Base-by-base conservation (phyloP, 2,113 vertebrate genomes). In the Cromileptes altivelis region DNA sequence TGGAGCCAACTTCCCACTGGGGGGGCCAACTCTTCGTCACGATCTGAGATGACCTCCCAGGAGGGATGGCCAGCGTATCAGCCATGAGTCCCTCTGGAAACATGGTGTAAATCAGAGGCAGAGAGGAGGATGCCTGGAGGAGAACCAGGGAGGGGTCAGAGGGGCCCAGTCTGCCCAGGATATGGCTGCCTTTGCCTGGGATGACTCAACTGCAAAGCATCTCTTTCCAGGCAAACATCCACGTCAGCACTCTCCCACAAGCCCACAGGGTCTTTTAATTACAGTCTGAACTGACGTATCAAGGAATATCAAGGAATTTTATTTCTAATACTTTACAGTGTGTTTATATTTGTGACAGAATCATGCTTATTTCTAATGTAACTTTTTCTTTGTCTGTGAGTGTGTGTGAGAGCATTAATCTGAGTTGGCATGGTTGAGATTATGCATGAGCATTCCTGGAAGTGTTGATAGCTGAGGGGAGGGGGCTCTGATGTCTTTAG, bases 121-220 rank as follows among this genome's bases (percentile, higher is more conserved):
- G 79, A 60, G 70, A 75, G 72, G 69, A 84, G 55, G 70, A 84
- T 11, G 49, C 68, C 62, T 37, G 17, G 70, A 85, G 74, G 82
- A 80, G 78, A 60, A 72, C 84, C 77, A 72, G 64, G 80, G 80
- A 77, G 75, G 86, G 83, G 83, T 83, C 78, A 81, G 79, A 71
- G 76, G 76, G 78, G 69, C 53, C 61, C 53, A 82, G 86, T 30
- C 85, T 89, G 83, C 62, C 88, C 84, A 85, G 76, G 81, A 89
- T 90, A 73, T 33, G 69, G 80, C 83, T 89, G 56, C 70, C 55
- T 68, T 65, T 80, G 68, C 72, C 80, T 56, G 75, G 56, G 81
- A 94, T 94, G 92, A 94, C 90, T 94, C 93, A 93, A 80, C 88
- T 70, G 58, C 82, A 83, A 94, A 91, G 83, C 75, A 91, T 92